These are phyloP conservation scores for Puffinus mauretanicus DNA, from an alignment of 2,113 vertebrate genomes.

Conservation along the genomic window DNA sequence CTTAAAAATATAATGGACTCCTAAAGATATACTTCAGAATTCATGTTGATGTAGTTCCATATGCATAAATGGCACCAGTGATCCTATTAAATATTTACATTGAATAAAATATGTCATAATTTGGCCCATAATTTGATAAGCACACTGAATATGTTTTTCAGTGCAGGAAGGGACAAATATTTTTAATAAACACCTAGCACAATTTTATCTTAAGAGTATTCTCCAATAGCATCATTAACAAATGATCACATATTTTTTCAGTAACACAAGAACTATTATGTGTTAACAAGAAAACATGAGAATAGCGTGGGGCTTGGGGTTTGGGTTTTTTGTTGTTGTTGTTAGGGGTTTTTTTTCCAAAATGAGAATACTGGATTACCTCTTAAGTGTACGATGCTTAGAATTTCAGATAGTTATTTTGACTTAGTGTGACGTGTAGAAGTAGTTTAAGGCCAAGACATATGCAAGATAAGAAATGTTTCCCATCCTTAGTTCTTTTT, in stretches of 20 bases:
- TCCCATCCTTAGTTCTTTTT: neutral
- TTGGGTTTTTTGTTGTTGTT: neutral
- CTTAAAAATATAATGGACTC: neutral
- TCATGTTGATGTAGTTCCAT: neutral
- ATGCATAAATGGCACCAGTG: neutral
- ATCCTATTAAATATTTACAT: neutral
- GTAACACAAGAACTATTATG: neutral
- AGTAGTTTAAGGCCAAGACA: neutral
- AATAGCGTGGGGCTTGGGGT: neutral
- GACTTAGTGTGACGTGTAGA: neutral
- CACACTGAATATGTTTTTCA: neutral
- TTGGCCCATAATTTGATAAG: neutral
- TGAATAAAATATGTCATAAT: neutral
- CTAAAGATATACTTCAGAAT: neutral
- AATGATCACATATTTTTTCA: neutral
- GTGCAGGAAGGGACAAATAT: neutral
- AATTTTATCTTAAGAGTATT: neutral
- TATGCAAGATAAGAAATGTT: neutral
- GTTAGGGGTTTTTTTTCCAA: neutral
- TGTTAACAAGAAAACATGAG: neutral
- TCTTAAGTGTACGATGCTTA: neutral
- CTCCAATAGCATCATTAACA: neutral
- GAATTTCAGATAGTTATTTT: neutral
- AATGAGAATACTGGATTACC: neutral
- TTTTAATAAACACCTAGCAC: neutral